Conservation (phyloP, 2,888 invertebrate genomes). For the Cotesia congregata region DNA sequence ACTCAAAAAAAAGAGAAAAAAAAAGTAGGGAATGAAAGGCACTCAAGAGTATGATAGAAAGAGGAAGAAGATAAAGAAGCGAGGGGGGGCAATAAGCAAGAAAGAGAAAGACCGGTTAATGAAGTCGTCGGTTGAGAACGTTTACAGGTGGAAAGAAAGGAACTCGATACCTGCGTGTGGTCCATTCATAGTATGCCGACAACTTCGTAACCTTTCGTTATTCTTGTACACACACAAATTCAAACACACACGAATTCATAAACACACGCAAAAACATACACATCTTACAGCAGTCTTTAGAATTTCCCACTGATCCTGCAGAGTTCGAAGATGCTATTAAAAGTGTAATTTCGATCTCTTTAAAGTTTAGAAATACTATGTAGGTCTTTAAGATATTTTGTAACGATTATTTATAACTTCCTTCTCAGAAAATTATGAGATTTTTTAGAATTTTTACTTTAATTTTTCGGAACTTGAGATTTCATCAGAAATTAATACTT, state of each 20-base stretch:
- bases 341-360: neutral
- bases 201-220: slow-evolving; percentile 20
- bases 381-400: too few relatives aligned
- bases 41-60: slow-evolving; percentile 30
- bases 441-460: too few relatives aligned
- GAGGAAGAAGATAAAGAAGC: slow-evolving; percentile 37
- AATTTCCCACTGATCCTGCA: neutral
- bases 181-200: slow-evolving; percentile 60
- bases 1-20: slow-evolving; percentile 47
- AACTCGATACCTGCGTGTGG: slow-evolving; percentile 65
- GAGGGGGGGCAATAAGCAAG: slow-evolving; percentile 40
- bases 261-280: neutral
- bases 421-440: too few relatives aligned
- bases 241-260: slow-evolving; percentile 2
- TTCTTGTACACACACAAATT: slow-evolving; percentile 20
- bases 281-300: neutral
- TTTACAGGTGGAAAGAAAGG: slow-evolving; percentile 64
- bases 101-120: slow-evolving; percentile 61
- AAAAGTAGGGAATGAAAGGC: slow-evolving; percentile 25
- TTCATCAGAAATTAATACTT: too few relatives aligned
- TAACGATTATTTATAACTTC: too few relatives aligned
- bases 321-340: neutral
- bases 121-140: slow-evolving; percentile 69
- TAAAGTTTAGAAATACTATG: neutral
- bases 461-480: too few relatives aligned